These are phyloP conservation scores for Coendou prehensilis DNA, from an alignment of 2,797 vertebrate species.

Conservation along the genomic window DNA sequence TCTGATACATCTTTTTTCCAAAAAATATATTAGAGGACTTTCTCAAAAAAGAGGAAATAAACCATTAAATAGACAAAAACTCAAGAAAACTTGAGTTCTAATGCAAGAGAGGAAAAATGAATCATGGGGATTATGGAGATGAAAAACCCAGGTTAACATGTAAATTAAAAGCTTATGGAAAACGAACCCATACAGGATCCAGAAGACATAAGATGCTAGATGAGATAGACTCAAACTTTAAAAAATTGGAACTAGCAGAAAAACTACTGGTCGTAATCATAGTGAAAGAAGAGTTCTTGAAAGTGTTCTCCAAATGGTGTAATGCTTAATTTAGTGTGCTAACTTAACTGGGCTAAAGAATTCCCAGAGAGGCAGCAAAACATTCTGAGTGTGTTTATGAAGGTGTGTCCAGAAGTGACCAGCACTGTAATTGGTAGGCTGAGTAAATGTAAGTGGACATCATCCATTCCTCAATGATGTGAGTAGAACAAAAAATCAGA, in stretches of 20 bases:
- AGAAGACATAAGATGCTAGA: background rate
- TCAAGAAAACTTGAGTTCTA: background rate
- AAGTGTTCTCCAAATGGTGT: background rate
- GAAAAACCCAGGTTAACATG: background rate
- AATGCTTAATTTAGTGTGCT: background rate
- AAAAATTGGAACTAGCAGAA: background rate
- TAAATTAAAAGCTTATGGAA: background rate
- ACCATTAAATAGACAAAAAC: background rate
- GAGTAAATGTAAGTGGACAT: background rate
- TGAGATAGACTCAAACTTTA: background rate
- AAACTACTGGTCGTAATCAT: background rate
- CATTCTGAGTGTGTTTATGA: background rate
- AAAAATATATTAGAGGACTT: background rate
- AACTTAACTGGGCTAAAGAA: background rate
- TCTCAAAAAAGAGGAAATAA: background rate
- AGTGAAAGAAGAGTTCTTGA: background rate
- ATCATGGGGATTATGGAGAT: background rate
- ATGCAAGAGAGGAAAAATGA: background rate
- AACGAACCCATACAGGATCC: background rate
- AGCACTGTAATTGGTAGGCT: background rate
- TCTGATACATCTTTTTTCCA: background rate
- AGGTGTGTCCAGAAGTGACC: background rate
- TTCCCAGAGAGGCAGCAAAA: background rate
- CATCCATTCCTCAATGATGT: background rate
- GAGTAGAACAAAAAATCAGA: background rate